Evolutionary conservation across 1,140 invertebrate species (phyloP), one percentile per base, ranked within the genome.

Genomic region (Prorops nasuta): DNA sequence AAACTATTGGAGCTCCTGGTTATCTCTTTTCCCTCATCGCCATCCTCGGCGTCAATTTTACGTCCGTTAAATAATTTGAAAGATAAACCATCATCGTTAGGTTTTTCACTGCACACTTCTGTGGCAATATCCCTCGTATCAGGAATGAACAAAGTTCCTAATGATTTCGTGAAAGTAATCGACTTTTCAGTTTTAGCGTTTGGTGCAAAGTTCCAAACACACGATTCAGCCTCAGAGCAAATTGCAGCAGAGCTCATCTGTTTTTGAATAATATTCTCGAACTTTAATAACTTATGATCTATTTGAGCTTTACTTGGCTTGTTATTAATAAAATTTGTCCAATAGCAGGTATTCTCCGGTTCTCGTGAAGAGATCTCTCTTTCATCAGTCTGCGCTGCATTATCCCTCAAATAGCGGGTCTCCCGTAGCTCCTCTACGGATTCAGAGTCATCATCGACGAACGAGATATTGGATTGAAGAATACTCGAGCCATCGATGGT

Each of bases 401-500:
- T 28, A 10, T 28, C 24, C 10, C 10, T 28, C 4, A 28, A 28
- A 0, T 20, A 12, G 7, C 9, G 28, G 16, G n/a, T n/a, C n/a
- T n/a, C n/a, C n/a, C 4, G 24, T 28, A 6, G 24, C 4, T 28
- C 24, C 24, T 4, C 24, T 40, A 65, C 58, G 10, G n/a, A n/a
- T n/a, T n/a, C n/a, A n/a, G n/a, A n/a, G n/a, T 49, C 37, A 20
- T 52, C 50, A n/a, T 68, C 68, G 7, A 54, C 41, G 0, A 73
- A 49, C 0, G 58, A 52, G 8, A 76, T 66, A 31, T 49, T 72
- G 0, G 71, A 72, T 9, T 73, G 71, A 9, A 72, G 34, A 10
- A 35, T 32, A 20, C 56, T 66, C 0, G 63, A 44, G 0, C 66
- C 69, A 21, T 74, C 71, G 4, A 76, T 67, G 3, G 66, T 71